Evolutionary conservation across 2,888 invertebrate species (phyloP), one percentile per base, ranked within the genome.

Genomic region (Caenorhabditis drosophilae): DNA sequence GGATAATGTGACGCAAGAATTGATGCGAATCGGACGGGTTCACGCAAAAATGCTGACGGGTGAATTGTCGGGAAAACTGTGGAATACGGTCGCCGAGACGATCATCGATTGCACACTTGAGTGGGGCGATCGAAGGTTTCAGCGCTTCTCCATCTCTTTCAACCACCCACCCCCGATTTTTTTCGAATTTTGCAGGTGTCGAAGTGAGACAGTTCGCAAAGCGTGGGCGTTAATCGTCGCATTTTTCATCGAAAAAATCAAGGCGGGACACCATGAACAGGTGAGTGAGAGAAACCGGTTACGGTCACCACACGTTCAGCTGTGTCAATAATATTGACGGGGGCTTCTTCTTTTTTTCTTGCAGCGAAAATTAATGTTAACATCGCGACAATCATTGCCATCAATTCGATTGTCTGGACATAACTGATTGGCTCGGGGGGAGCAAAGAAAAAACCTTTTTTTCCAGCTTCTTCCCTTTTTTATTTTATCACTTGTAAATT

Each of bases 171-270:
- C n/a, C n/a, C n/a, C n/a, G n/a, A n/a, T n/a, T n/a, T n/a, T n/a
- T n/a, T n/a, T n/a, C n/a, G n/a, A 26, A 25, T 22, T 46, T 22
- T 68, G 12, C 55, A 73, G 81, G 47, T 78, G 78, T 52, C 72
- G 80, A 11, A 76, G 75, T 15, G 80, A 80, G 56, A 74, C 74
- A 0, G 74, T 75, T 3, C 64, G 76, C 2, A 72, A 73, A 55
- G 82, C 80, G 2, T 83, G 82, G 82, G 83, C 82, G 0, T 58
- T 82, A 16, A 82, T 83, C 38, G 76, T 82, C 36, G 80, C 82
- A 0, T 83, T 77, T 51, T 76, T 82, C 50, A 67, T 80, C 35
- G 82, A 82, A 48, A 78, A 78, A 50, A 80, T 82, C 62, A 82
- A 82, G 48, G 60, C 69, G 22, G 82, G 82, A 18, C 83, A 82